Base-by-base conservation (phyloP, 2,888 invertebrate genomes). In the Cantharis flavilabris region DNA sequence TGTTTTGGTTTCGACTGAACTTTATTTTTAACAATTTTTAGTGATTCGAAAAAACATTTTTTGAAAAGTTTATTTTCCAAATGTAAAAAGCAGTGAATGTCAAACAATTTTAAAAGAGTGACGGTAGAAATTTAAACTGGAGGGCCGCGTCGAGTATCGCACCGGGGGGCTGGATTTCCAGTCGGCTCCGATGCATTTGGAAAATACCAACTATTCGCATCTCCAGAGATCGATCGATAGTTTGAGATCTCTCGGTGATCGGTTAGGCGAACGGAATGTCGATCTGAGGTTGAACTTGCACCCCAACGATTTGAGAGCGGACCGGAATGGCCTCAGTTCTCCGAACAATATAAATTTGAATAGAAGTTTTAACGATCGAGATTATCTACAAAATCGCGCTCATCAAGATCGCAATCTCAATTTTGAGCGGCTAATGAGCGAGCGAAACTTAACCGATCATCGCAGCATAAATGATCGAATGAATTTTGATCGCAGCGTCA, bases 181-280 rank as follows among this genome's bases (percentile, higher is more conserved):
- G 84, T 86, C 86, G 79, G 85, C 86, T 71, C 83, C 84, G 73
- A 83, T 89, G 80, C 81, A 87, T 49, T 86, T 88, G 74, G 88
- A 88, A 86, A 80, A 86, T 71, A 85, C 87, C 76, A 88, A 88
- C 83, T 85, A 84, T 75, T 84, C 86, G 72, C 87, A 88, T 81
- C 86, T 88, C 62, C 88, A 89, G 81, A 83, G 88, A 49, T 88
- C 88, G 76, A 88, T 89, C 76, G 89, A 88, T 82, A 88, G 88
- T 49, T 78, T 89, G 72, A 84, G 89, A 9, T 87, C 86, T 7
- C 82, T 89, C 71, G 88, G 88, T n/a, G 88, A 88, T 82, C 84
- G 88, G 5, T 83, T 89, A 14, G 87, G 87, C 28, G 88, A 89
- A 76, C 84, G 88, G 71, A 88, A 88, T 79, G 87, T 88, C 65